Evolutionary conservation across 2,888 invertebrate species (phyloP).

Genomic region (Pseudococcus viburni): DNA sequence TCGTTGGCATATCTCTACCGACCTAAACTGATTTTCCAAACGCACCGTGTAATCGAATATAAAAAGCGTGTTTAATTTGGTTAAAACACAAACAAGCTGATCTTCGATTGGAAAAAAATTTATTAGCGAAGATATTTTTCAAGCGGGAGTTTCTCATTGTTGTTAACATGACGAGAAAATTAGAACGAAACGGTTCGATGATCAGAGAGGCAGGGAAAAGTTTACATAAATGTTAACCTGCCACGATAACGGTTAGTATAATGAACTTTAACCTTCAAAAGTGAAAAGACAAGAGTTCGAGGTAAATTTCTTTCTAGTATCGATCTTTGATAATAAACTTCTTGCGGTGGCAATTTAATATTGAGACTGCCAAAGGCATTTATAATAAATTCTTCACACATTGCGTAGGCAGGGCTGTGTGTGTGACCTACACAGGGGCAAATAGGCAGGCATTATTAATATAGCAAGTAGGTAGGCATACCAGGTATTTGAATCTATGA

Average conservation of each 20-base stretch:
- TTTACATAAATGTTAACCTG: not conserved
- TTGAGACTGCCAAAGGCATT: not conserved
- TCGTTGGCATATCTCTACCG: not conserved
- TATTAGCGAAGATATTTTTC: not conserved
- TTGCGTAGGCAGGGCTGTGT: not conserved
- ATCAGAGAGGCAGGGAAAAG: not conserved
- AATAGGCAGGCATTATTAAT: not conserved
- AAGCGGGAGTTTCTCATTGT: not conserved
- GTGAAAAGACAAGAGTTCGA: not conserved
- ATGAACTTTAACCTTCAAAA: constrained; percentile 28
- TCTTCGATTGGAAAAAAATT: not conserved
- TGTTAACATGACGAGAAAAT: not conserved
- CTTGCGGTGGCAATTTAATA: constrained; percentile 2
- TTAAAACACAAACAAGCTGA: not conserved
- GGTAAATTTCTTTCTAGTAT: not conserved
- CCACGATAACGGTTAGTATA: not conserved
- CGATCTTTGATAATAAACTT: not conserved
- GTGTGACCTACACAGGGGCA: not conserved
- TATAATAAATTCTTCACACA: constrained; percentile 47
- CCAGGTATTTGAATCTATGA: constrained; percentile 25
- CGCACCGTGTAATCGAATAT: not conserved
- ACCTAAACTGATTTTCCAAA: not conserved
- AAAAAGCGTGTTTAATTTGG: constrained; percentile 25
- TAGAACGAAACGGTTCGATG: constrained; percentile 49
- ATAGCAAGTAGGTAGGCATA: not conserved